Base-by-base conservation (phyloP, 2,113 vertebrate genomes). In the Notechis scutatus region DNA sequence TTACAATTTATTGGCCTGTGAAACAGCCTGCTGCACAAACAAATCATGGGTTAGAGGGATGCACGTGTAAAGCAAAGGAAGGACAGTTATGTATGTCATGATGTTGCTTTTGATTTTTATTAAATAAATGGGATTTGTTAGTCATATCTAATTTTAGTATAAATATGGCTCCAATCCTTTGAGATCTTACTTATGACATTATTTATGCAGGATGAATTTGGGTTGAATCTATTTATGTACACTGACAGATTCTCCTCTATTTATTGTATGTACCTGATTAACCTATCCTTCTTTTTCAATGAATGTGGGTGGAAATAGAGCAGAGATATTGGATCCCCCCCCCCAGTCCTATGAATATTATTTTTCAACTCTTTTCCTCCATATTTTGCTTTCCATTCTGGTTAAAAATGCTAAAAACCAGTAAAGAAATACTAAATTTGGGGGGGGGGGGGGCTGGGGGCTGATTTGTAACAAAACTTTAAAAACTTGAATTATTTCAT, bases 281-380 rank as follows among this genome's bases (percentile, higher is more conserved):
- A 86, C 2, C 5, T 42, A 39, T 59, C 89, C 1, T 11, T 56
- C 88, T 59, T 88, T 81, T 39, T 92, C 3, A 20, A 47, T 24
- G n/a, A 90, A 85, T 29, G 74, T 69, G 47, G 56, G 57, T 86
- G 3, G 26, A 24, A 55, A 56, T 0, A 52, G 52, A 6, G 29
- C 0, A 26, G 8, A 50, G 5, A 26, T n/a, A 4, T 14, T 69
- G 4, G 61, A n/a, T 69, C 0, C 0, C 4, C 2, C 4, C 2
- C 24, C 26, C 59, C 7, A 1, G 7, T 92, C 55, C 74, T 89
- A 64, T n/a, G n/a, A 92, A 59, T 2, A 47, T 34, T 4, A 57
- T 88, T 26, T 52, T 52, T 39, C 15, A 39, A 81, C 15, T 39
- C 18, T 20, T 15, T 81, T 39, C 15, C 18, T 81, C 69, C n/a